phyloP scores from a whole-genome alignment of 2,113 vertebrate species.

The Astatotilapia flaviijosephi region DNA sequence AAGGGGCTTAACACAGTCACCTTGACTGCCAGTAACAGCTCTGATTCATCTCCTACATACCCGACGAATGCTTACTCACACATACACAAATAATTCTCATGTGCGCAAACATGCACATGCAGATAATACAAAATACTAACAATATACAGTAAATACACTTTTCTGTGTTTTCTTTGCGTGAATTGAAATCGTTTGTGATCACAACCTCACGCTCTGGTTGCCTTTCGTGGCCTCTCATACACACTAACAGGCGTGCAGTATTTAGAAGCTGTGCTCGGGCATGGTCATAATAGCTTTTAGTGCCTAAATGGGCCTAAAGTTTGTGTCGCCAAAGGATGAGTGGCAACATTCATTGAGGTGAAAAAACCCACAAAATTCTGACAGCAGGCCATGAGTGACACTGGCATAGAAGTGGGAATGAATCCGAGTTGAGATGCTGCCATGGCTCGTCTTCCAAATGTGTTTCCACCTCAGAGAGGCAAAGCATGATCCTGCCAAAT shows the following conservation, averaged over 20 bases:
- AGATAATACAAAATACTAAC: not conserved
- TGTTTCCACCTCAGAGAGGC: not conserved
- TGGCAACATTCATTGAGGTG: not conserved
- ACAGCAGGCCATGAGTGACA: not conserved
- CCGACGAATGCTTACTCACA: not conserved
- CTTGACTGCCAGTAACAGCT: conserved; percentile 3
- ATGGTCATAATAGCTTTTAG: not conserved
- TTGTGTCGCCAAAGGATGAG: not conserved
- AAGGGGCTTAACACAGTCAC: conserved; percentile 30
- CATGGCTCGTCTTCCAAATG: not conserved
- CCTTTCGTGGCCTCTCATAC: not conserved
- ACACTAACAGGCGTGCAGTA: not conserved
- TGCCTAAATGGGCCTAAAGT: not conserved
- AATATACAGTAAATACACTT: not conserved
- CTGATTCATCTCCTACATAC: conserved; percentile 18
- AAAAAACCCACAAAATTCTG: not conserved
- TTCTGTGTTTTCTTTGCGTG: not conserved
- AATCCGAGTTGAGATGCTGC: not conserved
- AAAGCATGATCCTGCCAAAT: not conserved
- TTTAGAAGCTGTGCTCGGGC: not conserved
- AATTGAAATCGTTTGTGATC: not conserved
- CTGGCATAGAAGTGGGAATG: not conserved
- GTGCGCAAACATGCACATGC: not conserved
- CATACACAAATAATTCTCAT: not conserved
- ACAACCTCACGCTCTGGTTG: not conserved